phyloP scores from a whole-genome alignment of 2,888 invertebrate genomes.

The Lasioglossum villosulum region DNA sequence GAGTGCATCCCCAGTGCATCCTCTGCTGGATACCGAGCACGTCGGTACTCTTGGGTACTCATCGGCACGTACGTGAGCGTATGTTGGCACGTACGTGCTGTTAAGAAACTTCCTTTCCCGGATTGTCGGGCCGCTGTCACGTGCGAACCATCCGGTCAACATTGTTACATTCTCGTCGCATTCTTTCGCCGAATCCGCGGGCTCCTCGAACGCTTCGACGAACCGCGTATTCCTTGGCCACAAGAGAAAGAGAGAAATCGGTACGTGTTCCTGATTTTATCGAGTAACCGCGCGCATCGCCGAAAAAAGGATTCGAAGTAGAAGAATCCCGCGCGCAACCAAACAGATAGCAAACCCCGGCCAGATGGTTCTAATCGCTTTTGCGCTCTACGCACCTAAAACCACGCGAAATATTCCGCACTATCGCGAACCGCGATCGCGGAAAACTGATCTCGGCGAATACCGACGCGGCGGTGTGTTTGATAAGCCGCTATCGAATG shows the following conservation, averaged over 20 bases:
- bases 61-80: slow-evolving; percentile 67
- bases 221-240: slow-evolving; percentile 58
- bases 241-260: slow-evolving; percentile 62
- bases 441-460: slow-evolving; percentile 27
- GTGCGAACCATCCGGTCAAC: slow-evolving; percentile 73
- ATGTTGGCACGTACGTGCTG: slow-evolving; percentile 72
- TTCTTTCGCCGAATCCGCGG: slow-evolving; percentile 68
- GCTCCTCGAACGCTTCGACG: slow-evolving; percentile 64
- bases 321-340: slow-evolving; percentile 35
- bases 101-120: slow-evolving; percentile 73
- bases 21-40: slow-evolving; percentile 54
- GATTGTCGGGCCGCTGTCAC: slow-evolving; percentile 69
- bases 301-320: slow-evolving; percentile 33
- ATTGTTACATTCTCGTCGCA: slow-evolving; percentile 72
- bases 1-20: slow-evolving; percentile 21
- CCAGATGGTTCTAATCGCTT: slow-evolving; percentile 31
- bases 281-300: slow-evolving; percentile 22
- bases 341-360: slow-evolving; percentile 15
- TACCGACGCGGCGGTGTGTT: neutral
- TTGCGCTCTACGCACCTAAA: slow-evolving; percentile 8
- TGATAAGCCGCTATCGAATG: slow-evolving; percentile 41
- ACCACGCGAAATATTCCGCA: slow-evolving; percentile 25
- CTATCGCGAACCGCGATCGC: slow-evolving; percentile 42
- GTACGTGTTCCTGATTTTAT: slow-evolving; percentile 64
- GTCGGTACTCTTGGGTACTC: slow-evolving; percentile 58